Conservation (phyloP, 1,140 invertebrate species). For the Maconellicoccus hirsutus region DNA sequence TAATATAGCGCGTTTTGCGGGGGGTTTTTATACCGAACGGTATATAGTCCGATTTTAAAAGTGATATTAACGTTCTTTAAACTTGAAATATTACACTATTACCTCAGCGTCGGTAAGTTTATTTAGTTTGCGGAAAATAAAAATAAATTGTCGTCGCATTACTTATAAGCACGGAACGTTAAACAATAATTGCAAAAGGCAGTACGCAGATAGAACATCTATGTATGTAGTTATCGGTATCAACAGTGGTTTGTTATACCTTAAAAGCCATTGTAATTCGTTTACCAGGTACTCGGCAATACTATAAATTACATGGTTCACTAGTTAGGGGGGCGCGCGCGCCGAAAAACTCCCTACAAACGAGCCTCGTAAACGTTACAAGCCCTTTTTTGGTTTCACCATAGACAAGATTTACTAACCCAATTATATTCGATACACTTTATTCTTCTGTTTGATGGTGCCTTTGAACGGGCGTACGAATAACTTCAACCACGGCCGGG, state of each 20-base stretch:
- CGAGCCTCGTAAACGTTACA: not conserved
- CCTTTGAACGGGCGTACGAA: too few species aligned
- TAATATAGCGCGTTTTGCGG: not conserved
- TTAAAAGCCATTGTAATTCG: not conserved
- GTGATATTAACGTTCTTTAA: constrained; percentile 4
- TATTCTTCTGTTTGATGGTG: not conserved
- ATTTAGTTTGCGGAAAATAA: not conserved
- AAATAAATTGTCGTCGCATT: constrained; percentile 9
- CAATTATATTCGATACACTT: constrained; percentile 3
- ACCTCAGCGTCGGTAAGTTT: not conserved
- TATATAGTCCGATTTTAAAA: not conserved
- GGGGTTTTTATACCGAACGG: not conserved
- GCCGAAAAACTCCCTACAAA: not conserved
- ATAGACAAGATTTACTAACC: not conserved
- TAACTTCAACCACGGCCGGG: too few species aligned
- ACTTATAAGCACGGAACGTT: not conserved
- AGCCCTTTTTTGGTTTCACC: not conserved
- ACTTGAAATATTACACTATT: constrained; percentile 6
- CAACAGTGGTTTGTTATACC: too few species aligned
- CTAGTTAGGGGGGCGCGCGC: not conserved
- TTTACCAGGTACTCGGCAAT: not conserved
- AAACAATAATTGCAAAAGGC: not conserved
- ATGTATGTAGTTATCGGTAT: not conserved
- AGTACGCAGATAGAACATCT: not conserved
- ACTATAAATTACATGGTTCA: not conserved